These are phyloP conservation scores for Drosophila navojoa DNA, from an alignment of 1,140 invertebrate genomes.

Conservation along the genomic window DNA sequence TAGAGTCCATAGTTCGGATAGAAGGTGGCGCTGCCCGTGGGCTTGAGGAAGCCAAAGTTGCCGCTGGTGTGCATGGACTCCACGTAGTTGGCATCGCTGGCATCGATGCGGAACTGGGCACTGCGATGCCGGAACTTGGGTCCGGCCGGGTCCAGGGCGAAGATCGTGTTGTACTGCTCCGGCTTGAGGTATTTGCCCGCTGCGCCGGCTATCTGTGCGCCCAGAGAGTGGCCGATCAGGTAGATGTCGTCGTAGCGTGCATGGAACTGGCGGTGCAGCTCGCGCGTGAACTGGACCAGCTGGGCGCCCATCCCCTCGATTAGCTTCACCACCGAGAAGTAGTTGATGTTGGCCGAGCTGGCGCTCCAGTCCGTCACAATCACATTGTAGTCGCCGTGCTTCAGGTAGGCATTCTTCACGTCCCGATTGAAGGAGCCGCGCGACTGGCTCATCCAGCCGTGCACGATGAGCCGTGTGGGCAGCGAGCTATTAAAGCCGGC, in stretches of 20 bases:
- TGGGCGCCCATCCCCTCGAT: constrained; percentile 83
- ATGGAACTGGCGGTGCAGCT: constrained; percentile 43
- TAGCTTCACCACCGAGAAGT: constrained; percentile 84
- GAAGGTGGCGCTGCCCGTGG: constrained; percentile 89
- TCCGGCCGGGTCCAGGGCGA: constrained; percentile 89
- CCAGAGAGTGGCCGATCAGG: constrained; percentile 93
- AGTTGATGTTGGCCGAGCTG: constrained; percentile 85
- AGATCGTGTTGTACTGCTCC: constrained; percentile 86
- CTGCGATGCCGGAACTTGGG: constrained; percentile 87
- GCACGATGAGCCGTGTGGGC: constrained; percentile 74
- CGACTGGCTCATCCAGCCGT: constrained; percentile 83
- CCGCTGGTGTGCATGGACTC: constrained; percentile 90
- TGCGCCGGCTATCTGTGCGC: constrained; percentile 91
- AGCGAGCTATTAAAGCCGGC: constrained; percentile 66
- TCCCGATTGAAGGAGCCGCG: constrained; percentile 78
- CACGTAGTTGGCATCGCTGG: constrained; percentile 88
- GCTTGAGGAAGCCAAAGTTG: constrained; percentile 84
- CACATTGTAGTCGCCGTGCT: constrained; percentile 86
- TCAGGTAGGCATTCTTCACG: constrained; percentile 85
- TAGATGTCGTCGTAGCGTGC: constrained; percentile 86
- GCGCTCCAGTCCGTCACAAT: constrained; percentile 87
- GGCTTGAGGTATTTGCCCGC: constrained; percentile 87
- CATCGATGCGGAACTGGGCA: constrained; percentile 85
- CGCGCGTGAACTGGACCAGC: constrained; percentile 76
- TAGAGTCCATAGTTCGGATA: constrained; percentile 88